A percentile compares a stretch with the other conserved stretches of the same genome.
Conservation (phyloP, 2,888 invertebrate species). For the Dryococelus australis region DNA sequence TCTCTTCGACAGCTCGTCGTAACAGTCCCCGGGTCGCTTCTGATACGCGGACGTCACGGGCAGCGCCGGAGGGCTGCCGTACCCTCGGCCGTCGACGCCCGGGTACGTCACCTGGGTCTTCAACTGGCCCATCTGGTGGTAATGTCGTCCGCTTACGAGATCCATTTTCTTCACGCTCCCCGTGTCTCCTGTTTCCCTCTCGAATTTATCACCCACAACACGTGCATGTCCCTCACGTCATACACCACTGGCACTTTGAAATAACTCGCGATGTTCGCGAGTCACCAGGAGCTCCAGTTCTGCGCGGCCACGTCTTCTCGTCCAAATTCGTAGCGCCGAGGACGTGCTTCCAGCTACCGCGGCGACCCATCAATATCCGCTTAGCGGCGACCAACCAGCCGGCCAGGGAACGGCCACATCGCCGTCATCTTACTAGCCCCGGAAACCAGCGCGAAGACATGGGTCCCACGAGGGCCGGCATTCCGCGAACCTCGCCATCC, state of each 20-base stretch:
- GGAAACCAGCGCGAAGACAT: background rate
- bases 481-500: too few relatives aligned
- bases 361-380: background rate
- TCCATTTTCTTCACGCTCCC: background rate
- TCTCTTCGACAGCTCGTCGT: background rate
- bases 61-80: background rate
- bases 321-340: too few relatives aligned
- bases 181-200: too few relatives aligned
- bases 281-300: too few relatives aligned
- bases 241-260: too few relatives aligned
- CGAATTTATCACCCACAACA: too few relatives aligned
- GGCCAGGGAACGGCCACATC: background rate
- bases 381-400: background rate
- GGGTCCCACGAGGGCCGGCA: background rate
- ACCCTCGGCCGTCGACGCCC: background rate
- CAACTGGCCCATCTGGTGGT: background rate
- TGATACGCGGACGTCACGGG: too few relatives aligned
- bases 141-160: background rate
- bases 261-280: too few relatives aligned
- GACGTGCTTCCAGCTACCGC: too few relatives aligned
- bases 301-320: too few relatives aligned
- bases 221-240: too few relatives aligned
- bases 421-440: background rate
- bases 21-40: background rate
- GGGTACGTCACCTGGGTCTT: background rate